Percentiles rank a stretch among this genome's conserved stretches.
Conservation (phyloP, 1,140 invertebrate genomes). For the Drosophila carrolli region DNA sequence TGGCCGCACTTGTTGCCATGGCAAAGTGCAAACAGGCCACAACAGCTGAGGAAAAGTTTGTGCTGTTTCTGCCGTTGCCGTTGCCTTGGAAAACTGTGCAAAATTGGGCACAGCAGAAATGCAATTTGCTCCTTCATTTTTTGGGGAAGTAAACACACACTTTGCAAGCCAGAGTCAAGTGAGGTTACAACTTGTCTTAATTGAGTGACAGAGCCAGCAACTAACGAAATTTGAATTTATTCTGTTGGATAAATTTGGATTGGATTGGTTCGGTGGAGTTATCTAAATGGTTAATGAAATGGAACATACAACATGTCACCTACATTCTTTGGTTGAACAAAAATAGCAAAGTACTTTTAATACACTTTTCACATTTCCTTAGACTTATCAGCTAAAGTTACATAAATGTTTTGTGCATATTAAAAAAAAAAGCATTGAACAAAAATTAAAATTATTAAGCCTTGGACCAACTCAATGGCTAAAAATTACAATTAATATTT, state of each 20-base stretch:
- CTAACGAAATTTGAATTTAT: constrained; percentile 12
- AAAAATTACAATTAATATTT: no score
- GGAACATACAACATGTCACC: not conserved
- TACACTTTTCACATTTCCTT: no score
- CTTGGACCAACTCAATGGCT: no score
- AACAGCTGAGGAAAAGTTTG: constrained; percentile 51
- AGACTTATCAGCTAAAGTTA: no score
- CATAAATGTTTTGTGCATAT: no score
- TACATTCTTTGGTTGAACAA: no score
- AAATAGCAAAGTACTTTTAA: no score
- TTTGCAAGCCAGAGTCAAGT: constrained; percentile 15
- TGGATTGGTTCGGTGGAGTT: not conserved
- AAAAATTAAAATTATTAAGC: no score
- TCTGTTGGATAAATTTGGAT: not conserved
- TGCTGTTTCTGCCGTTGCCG: constrained; percentile 10
- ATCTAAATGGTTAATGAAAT: not conserved
- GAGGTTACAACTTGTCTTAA: constrained; percentile 25
- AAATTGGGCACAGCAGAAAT: constrained; percentile 55
- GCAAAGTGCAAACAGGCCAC: constrained; percentile 73
- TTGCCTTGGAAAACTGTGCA: constrained; percentile 50
- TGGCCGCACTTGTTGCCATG: constrained; percentile 77
- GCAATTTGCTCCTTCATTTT: constrained; percentile 41
- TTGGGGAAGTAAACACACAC: constrained; percentile 8
- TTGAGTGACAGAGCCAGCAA: constrained; percentile 26
- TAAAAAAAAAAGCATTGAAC: no score